These are phyloP conservation scores for Clarias batrachus DNA, from an alignment of 2,113 vertebrate species.

Conservation along the genomic window DNA sequence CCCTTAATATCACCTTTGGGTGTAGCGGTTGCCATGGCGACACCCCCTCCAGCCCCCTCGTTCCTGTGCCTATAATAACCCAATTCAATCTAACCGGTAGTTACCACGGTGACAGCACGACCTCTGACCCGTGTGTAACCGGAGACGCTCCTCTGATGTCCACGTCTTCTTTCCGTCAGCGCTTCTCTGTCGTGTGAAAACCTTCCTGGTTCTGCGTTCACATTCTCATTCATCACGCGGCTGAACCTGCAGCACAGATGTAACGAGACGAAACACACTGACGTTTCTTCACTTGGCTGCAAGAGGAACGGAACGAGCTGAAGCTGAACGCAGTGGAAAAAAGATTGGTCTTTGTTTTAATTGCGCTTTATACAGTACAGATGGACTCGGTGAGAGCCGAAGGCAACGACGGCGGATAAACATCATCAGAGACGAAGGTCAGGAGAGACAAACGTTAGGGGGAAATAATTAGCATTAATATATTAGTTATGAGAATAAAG, in stretches of 20 bases:
- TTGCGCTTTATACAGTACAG: neutral
- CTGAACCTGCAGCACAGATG: neutral
- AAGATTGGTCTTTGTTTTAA: neutral
- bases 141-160: neutral
- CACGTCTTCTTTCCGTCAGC: neutral
- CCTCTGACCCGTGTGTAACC: neutral
- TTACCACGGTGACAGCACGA: slow-evolving; percentile 34
- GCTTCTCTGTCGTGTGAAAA: neutral
- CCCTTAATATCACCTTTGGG: slow-evolving; percentile 55
- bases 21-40: slow-evolving; percentile 42
- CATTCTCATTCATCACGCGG: neutral
- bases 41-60: neutral
- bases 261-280: neutral
- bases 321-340: neutral
- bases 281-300: neutral
- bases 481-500: neutral
- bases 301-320: neutral
- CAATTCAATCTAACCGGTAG: slow-evolving; percentile 26
- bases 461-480: neutral
- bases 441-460: neutral
- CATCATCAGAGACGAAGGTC: neutral
- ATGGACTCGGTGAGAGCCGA: neutral
- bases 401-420: neutral
- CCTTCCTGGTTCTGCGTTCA: neutral
- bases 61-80: slow-evolving; percentile 28